phyloP scores from a whole-genome alignment of 2,113 vertebrate species.

The Cyanocitta stelleri region DNA sequence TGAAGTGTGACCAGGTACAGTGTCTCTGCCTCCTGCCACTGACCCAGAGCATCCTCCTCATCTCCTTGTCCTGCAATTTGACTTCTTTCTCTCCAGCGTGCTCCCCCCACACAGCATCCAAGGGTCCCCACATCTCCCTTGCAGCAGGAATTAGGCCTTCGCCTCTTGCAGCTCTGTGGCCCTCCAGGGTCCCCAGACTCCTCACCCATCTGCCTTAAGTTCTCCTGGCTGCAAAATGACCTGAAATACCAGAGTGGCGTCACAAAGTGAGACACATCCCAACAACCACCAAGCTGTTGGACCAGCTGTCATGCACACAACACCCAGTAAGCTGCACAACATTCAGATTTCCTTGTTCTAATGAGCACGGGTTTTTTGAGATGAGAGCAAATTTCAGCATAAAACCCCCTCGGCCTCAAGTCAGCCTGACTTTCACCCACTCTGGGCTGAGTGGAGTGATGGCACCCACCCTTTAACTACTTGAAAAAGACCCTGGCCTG shows the following conservation, averaged over 20 bases:
- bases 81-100: neutral
- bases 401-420: neutral
- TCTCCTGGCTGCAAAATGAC: neutral
- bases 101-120: neutral
- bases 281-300: neutral
- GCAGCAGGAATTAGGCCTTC: neutral
- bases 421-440: neutral
- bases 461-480: neutral
- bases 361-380: fast-evolving
- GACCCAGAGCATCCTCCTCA: neutral
- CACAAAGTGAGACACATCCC: neutral
- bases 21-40: neutral
- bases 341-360: neutral
- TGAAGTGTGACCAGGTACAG: neutral
- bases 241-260: neutral
- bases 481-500: neutral
- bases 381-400: neutral
- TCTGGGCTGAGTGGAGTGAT: neutral
- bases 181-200: neutral
- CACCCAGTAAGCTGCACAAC: neutral
- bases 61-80: neutral
- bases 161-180: neutral
- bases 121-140: neutral
- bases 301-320: neutral
- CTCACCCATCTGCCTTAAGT: neutral